These are phyloP conservation scores for Triplophysa yarkandensis DNA, from an alignment of 2,797 vertebrate species.

Conservation along the genomic window DNA sequence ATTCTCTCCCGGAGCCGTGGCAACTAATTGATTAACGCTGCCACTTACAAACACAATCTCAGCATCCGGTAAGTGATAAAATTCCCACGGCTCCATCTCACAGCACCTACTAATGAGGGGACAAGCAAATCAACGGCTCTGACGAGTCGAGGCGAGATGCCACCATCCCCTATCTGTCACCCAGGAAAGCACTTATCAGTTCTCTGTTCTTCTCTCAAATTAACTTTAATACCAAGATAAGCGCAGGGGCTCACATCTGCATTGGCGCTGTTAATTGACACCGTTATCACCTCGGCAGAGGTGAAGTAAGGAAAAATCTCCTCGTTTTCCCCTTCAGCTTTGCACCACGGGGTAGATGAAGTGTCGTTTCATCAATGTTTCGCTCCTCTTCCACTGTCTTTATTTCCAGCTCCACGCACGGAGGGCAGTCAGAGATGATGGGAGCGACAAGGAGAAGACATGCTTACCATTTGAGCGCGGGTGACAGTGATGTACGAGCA, in stretches of 20 bases:
- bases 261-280: slow-evolving; percentile 38
- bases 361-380: slow-evolving; percentile 34
- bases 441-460: slow-evolving; percentile 55
- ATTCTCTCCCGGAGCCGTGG: slow-evolving; percentile 46
- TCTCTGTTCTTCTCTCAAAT: slow-evolving; percentile 50
- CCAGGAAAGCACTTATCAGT: slow-evolving; percentile 59
- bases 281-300: slow-evolving; percentile 15
- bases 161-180: slow-evolving; percentile 49
- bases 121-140: slow-evolving; percentile 51
- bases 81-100: slow-evolving; percentile 53
- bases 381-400: slow-evolving; percentile 26
- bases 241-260: slow-evolving; percentile 19
- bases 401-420: slow-evolving; percentile 4
- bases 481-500: slow-evolving; percentile 78
- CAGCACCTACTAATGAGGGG: slow-evolving; percentile 65
- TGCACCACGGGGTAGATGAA: neutral
- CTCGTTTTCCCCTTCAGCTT: slow-evolving; percentile 11
- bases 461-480: slow-evolving; percentile 57
- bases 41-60: slow-evolving; percentile 63
- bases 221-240: slow-evolving; percentile 59
- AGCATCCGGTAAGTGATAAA: slow-evolving; percentile 61
- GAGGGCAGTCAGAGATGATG: slow-evolving; percentile 67
- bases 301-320: slow-evolving; percentile 14
- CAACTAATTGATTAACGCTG: slow-evolving; percentile 68
- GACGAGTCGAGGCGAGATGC: slow-evolving; percentile 21